Conservation (phyloP, 1,140 invertebrate species). For the Drosophila setifemur region DNA sequence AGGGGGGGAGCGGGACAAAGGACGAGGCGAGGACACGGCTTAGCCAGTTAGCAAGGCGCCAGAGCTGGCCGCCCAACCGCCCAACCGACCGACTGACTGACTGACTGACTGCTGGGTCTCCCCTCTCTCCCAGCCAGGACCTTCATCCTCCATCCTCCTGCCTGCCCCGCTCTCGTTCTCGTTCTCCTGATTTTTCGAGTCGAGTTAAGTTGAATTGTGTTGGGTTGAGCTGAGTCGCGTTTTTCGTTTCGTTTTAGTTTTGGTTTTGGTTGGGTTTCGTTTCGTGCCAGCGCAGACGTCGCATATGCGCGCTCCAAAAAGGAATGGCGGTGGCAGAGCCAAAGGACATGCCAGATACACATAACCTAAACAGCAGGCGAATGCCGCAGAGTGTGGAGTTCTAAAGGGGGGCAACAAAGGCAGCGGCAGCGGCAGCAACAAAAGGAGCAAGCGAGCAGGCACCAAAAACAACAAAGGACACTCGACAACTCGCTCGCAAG, state of each 20-base stretch:
- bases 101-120: conserved; percentile 6
- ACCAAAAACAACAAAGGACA: conserved; percentile 23
- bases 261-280: conserved; percentile 55
- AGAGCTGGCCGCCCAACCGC: conserved; percentile 40
- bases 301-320: conserved; percentile 68
- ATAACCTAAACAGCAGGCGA: conserved; percentile 61
- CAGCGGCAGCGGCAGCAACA: neutral
- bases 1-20: neutral
- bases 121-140: too few species aligned
- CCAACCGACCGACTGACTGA: conserved; percentile 10
- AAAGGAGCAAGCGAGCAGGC: conserved; percentile 46
- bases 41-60: conserved; percentile 73
- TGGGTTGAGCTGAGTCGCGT: conserved; percentile 25
- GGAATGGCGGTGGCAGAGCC: conserved; percentile 38
- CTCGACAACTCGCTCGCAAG: neutral
- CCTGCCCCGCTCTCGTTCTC: neutral
- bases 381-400: conserved; percentile 41
- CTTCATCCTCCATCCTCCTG: too few species aligned
- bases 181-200: conserved; percentile 7
- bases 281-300: conserved; percentile 66
- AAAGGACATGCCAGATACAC: conserved; percentile 70
- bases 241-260: conserved; percentile 22
- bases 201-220: conserved; percentile 34
- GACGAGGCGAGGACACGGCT: conserved; percentile 9
- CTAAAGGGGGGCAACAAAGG: neutral